phyloP scores from a whole-genome alignment of 30 jellyfish, hydroid and myxozoan genomes.

The Morbakka virulenta region DNA sequence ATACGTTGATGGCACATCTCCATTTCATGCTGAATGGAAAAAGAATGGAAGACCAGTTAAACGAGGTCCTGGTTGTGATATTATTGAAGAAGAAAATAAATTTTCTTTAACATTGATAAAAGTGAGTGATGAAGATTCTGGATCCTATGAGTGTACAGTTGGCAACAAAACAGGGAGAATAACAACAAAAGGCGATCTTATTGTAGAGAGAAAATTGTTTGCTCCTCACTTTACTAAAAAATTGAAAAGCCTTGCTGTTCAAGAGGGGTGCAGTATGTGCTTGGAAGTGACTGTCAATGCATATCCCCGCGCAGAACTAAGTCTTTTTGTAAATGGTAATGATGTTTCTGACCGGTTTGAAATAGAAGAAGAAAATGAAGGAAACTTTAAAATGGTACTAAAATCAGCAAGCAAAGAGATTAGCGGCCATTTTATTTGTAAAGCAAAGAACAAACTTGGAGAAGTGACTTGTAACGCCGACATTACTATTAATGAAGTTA shows the following conservation, averaged over 20 bases:
- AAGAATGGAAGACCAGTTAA: slow-evolving; percentile 50
- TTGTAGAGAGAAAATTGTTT: slow-evolving; percentile 24
- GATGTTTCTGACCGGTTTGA: slow-evolving; percentile 22
- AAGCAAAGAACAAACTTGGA: slow-evolving; percentile 64
- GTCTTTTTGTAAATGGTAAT: slow-evolving; percentile 68
- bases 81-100: slow-evolving; percentile 24
- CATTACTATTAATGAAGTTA: slow-evolving; percentile 29
- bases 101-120: slow-evolving; percentile 19
- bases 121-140: slow-evolving; percentile 43
- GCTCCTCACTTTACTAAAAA: slow-evolving; percentile 59
- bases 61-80: slow-evolving; percentile 23
- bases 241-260: slow-evolving; percentile 40
- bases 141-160: slow-evolving; percentile 59
- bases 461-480: slow-evolving; percentile 37
- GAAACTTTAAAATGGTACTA: slow-evolving; percentile 36
- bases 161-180: slow-evolving; percentile 74
- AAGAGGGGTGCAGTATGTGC: slow-evolving; percentile 51
- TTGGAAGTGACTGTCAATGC: slow-evolving; percentile 58
- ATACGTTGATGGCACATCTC: slow-evolving; percentile 64
- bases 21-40: slow-evolving; percentile 64
- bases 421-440: slow-evolving; percentile 59
- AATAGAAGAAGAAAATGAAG: slow-evolving; percentile 22
- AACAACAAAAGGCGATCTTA: slow-evolving; percentile 41
- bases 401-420: slow-evolving; percentile 38
- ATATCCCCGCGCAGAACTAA: slow-evolving; percentile 73